Evolutionary conservation across 1,140 invertebrate species (phyloP).

Genomic region (Sinonovacula constricta): DNA sequence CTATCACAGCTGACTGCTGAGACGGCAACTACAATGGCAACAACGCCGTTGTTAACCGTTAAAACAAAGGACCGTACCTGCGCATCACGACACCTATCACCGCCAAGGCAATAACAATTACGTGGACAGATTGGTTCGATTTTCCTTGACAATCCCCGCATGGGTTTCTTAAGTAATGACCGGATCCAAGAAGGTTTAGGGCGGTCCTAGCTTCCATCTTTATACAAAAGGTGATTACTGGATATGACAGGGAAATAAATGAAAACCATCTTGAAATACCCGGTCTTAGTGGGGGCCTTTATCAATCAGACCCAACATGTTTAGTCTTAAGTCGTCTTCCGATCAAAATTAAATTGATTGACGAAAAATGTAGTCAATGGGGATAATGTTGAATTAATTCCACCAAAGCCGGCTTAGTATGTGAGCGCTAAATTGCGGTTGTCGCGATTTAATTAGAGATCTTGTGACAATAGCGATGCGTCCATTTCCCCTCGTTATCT

Average conservation of each 20-base stretch:
- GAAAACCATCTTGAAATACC: conserved; percentile 33
- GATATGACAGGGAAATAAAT: conserved; percentile 25
- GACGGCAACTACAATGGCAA: no score
- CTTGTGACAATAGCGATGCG: conserved; percentile 16
- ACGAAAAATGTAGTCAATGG: conserved; percentile 53
- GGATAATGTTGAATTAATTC: conserved; percentile 50
- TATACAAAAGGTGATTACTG: conserved; percentile 54
- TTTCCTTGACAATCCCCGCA: background rate
- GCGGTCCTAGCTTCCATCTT: background rate
- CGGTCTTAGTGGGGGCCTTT: conserved; percentile 10
- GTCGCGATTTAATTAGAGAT: conserved; percentile 43
- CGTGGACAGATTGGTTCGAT: background rate
- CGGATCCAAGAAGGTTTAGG: background rate
- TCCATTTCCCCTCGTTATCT: conserved; percentile 48
- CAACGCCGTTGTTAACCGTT: no score
- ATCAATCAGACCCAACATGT: conserved; percentile 37
- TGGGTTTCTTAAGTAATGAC: background rate
- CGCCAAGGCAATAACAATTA: background rate
- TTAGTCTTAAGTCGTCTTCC: conserved; percentile 50
- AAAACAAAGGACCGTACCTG: background rate
- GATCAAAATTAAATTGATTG: conserved; percentile 57
- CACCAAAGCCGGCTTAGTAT: conserved; percentile 50
- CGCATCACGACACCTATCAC: background rate
- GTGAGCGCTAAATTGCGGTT: conserved; percentile 41
- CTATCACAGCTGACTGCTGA: no score